Evolutionary conservation across 2,113 vertebrate species (phyloP).

Genomic region (Epinephelus moara): DNA sequence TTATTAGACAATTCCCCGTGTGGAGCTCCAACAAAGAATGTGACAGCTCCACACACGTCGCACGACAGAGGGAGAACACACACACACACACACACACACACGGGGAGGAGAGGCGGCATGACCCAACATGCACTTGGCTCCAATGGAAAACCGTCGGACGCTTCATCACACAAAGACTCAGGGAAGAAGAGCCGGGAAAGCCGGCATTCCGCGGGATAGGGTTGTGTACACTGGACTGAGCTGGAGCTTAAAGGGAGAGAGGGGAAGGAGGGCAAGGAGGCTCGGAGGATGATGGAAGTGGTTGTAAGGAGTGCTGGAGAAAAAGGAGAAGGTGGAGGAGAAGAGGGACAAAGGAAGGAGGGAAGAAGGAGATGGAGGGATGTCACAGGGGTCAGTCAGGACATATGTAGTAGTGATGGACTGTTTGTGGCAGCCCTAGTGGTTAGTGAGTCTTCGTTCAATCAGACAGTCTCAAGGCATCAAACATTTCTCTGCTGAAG

Average conservation of each 20-base stretch:
- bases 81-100: conserved; percentile 37
- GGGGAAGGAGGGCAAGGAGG: conserved; percentile 15
- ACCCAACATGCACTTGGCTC: conserved; percentile 77
- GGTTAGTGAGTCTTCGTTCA: neutral
- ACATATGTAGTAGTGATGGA: neutral
- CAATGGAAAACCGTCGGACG: conserved; percentile 64
- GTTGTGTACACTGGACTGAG: conserved; percentile 70
- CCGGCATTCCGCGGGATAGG: conserved; percentile 59
- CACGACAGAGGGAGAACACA: conserved; percentile 34
- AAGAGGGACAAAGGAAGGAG: neutral
- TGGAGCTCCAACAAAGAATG: conserved; percentile 76
- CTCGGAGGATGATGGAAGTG: conserved; percentile 46
- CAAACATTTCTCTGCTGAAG: neutral
- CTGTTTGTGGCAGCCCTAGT: neutral
- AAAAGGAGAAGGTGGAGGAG: neutral
- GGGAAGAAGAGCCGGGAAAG: conserved; percentile 64
- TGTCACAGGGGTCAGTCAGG: conserved; percentile 8
- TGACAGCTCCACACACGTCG: conserved; percentile 74
- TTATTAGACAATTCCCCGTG: conserved; percentile 66
- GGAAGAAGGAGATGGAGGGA: neutral
- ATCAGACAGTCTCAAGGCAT: neutral
- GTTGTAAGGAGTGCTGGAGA: conserved; percentile 22
- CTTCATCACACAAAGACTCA: conserved; percentile 71
- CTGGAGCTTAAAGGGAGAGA: conserved; percentile 37
- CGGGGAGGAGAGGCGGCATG: conserved; percentile 72